These are phyloP conservation scores for Lonchura striata DNA, from an alignment of 2,113 vertebrate species.

Conservation along the genomic window DNA sequence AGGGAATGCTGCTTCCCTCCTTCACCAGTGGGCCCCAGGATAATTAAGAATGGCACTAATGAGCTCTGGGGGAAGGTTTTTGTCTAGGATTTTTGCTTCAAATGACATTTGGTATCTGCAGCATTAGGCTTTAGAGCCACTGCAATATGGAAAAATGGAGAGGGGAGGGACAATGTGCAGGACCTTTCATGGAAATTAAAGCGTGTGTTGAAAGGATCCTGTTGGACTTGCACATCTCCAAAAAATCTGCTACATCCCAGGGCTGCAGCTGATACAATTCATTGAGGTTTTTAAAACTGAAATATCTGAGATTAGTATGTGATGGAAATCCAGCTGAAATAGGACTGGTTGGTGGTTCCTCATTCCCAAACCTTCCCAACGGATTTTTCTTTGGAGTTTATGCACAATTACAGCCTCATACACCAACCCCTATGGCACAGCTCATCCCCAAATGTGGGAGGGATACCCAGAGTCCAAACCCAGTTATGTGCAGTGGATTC, in stretches of 20 bases:
- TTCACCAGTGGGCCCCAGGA: neutral
- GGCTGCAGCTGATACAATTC: neutral
- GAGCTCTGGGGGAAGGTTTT: constrained; percentile 1
- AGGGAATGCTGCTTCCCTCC: neutral
- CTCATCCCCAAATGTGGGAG: fast-evolving
- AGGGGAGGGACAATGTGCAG: neutral
- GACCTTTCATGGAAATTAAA: neutral
- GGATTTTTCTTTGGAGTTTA: neutral
- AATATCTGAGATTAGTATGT: neutral
- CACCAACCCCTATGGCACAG: neutral
- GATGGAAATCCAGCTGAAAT: neutral
- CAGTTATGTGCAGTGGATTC: neutral
- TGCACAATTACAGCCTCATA: neutral
- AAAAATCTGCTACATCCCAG: neutral
- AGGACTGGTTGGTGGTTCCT: neutral
- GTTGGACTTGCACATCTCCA: neutral
- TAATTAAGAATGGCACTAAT: constrained; percentile 41
- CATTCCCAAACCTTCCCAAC: neutral
- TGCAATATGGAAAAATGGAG: neutral
- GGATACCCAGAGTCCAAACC: neutral
- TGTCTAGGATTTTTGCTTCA: neutral
- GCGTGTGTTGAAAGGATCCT: neutral
- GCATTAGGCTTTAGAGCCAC: neutral
- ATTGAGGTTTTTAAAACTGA: neutral
- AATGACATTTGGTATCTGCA: neutral